Conservation (phyloP, 2,888 invertebrate genomes). For the Drosophila peninsularis region DNA sequence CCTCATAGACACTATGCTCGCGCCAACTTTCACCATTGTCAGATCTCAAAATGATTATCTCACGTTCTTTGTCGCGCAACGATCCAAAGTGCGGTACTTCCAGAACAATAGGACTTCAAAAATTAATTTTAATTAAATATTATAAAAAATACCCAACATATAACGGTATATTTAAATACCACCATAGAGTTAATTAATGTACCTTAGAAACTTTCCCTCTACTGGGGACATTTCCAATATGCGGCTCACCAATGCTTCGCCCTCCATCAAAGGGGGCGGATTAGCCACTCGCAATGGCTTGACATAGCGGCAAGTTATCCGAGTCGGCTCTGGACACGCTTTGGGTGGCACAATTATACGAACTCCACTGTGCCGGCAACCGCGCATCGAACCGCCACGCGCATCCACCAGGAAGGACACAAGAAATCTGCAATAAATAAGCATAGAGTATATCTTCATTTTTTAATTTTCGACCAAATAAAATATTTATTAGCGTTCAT, state of each 20-base stretch:
- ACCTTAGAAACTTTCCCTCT: constrained; percentile 98
- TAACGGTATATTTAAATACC: background rate
- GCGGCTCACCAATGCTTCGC: constrained; percentile 97
- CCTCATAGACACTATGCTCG: constrained; percentile 95
- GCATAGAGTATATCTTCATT: background rate
- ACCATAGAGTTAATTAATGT: constrained; percentile 34
- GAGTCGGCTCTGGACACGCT: constrained; percentile 96
- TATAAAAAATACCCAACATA: no score
- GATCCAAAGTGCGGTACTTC: constrained; percentile 99
- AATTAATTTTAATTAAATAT: background rate
- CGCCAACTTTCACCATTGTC: constrained; percentile 99
- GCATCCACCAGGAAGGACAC: constrained; percentile 99
- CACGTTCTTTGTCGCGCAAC: constrained; percentile 95
- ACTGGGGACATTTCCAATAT: constrained; percentile 98
- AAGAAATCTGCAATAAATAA: constrained; percentile 89
- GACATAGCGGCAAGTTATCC: constrained; percentile 97
- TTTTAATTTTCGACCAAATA: no score
- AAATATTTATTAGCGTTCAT: no score
- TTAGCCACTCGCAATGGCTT: constrained; percentile 88
- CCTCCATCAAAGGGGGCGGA: constrained; percentile 98
- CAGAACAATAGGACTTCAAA: constrained; percentile 92
- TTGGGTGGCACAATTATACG: constrained; percentile 98
- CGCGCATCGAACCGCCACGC: constrained; percentile 99
- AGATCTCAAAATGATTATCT: constrained; percentile 97
- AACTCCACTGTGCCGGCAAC: constrained; percentile 98